Percentiles rank a stretch among this genome's conserved stretches.
These are phyloP conservation scores for Nansenia antarctica DNA, from an alignment of 2,113 vertebrate genomes.

Conservation along the genomic window DNA sequence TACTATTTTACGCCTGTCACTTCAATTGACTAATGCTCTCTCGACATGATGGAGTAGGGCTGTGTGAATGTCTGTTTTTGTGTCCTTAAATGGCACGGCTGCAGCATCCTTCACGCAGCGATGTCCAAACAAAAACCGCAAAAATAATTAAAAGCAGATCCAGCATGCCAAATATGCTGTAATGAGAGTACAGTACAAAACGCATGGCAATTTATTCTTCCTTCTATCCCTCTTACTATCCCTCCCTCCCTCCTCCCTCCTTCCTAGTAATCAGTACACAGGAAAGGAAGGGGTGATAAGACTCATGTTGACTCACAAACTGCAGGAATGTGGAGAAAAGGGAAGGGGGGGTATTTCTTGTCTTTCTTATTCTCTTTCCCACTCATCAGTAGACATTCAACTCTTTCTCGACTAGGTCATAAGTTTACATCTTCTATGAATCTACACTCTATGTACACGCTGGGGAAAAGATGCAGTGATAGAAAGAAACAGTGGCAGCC, in stretches of 20 bases:
- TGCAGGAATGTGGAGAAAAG: constrained; percentile 52
- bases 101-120: constrained; percentile 14
- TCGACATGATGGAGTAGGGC: background rate
- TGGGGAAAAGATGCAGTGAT: constrained; percentile 7
- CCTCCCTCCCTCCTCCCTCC: background rate
- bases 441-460: background rate
- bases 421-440: background rate
- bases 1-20: constrained; percentile 13
- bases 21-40: constrained; percentile 16
- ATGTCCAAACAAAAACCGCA: constrained; percentile 10
- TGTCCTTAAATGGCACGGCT: constrained; percentile 30
- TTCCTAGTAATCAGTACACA: constrained; percentile 58
- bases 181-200: background rate
- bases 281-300: constrained; percentile 72
- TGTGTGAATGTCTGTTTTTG: constrained; percentile 19
- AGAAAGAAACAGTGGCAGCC: constrained; percentile 29
- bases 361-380: background rate
- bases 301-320: constrained; percentile 60
- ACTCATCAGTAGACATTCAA: background rate
- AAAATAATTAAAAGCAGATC: constrained; percentile 20
- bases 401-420: background rate
- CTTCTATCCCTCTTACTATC: background rate
- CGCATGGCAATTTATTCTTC: constrained; percentile 7
- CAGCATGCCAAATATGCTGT: constrained; percentile 17
- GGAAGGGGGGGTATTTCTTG: background rate